phyloP scores from a whole-genome alignment of 2,888 invertebrate species.

The Coecobrya sp. region DNA sequence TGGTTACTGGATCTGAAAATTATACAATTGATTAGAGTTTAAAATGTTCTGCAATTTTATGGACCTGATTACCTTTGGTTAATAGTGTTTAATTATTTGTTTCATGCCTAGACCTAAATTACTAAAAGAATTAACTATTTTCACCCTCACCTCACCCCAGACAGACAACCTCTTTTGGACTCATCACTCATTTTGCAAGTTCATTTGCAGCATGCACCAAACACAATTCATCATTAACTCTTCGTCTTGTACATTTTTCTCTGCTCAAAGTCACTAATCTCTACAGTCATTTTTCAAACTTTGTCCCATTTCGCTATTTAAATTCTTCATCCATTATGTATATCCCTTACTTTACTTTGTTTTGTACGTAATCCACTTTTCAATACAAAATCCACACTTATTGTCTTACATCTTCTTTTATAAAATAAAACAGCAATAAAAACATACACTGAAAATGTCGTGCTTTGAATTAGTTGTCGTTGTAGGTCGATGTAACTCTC shows the following conservation, averaged over 20 bases:
- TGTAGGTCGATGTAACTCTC: neutral
- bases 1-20: too few species aligned
- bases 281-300: conserved; percentile 24
- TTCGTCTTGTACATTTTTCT: neutral
- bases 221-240: neutral
- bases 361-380: neutral
- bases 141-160: too few species aligned
- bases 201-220: neutral
- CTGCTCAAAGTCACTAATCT: neutral
- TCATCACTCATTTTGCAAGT: too few species aligned
- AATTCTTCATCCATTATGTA: neutral
- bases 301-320: conserved; percentile 9
- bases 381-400: neutral
- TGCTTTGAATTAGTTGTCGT: neutral
- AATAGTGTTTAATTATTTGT: too few species aligned
- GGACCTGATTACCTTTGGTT: too few species aligned
- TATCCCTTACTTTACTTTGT: neutral
- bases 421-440: neutral
- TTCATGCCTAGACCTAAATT: too few species aligned
- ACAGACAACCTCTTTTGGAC: too few species aligned
- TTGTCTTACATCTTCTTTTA: neutral
- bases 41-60: too few species aligned
- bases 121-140: too few species aligned
- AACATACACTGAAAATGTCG: neutral
- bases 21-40: too few species aligned